Base-by-base conservation (phyloP, 1,140 invertebrate species). In the Camponotus vicinus region DNA sequence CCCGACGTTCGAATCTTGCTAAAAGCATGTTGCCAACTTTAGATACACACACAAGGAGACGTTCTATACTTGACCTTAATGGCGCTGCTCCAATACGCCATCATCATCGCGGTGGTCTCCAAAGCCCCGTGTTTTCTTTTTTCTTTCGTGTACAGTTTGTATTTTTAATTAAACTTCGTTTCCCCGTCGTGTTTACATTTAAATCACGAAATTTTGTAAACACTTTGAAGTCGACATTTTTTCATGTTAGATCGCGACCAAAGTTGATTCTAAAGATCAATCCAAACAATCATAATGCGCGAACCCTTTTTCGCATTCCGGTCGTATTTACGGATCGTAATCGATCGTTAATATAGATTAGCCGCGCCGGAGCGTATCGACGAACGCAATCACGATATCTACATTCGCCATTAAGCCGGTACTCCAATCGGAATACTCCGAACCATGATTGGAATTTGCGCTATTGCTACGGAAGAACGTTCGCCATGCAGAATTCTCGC, bases 51-150 rank as follows among this genome's bases (percentile, higher is more conserved):
- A 52, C 83, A 49, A 86, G 61, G 40, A 78, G 55, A 71, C 82
- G 66, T 64, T 86, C 87, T 89, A 89, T 89, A 89, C 88, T 89
- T 83, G 88, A 89, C 87, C 87, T 83, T 89, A 89, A 89, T 82
- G 84, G 87, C 87, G 57, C 21, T n/a, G 37, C 49, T 89, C 76
- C 87, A 86, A 89, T 77, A 76, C 45, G 61, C 18, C 27, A 61
- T 55, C 66, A 42, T 52, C 82, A n/a, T 70, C 3, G 75, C 45
- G 88, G 87, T 89, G 88, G 88, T 89, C 88, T 57, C 34, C 13
- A 40, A 55, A 2, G n/a, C 32, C 32, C 40, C 21, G 9, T n/a
- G 49, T 45, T 40, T 55, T 18, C 8, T n/a, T 78, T 32, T 42
- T 1, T 45, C 15, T 32, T 15, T 49, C 5, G 40, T 15, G 49